phyloP scores from a whole-genome alignment of 2,888 invertebrate genomes.

The Scelioninae gen. 2 region DNA sequence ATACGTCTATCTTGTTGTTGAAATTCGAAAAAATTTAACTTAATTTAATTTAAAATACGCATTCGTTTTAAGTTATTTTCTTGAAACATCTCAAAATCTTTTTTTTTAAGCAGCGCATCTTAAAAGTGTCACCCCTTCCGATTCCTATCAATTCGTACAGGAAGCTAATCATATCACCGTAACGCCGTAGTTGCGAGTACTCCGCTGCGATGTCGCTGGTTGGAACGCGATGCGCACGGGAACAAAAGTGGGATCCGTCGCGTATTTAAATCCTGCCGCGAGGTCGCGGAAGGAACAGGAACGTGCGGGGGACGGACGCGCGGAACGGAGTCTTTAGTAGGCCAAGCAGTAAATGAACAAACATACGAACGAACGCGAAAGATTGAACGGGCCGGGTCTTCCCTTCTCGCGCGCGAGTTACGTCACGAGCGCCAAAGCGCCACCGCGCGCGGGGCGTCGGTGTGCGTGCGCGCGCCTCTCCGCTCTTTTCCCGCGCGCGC shows the following conservation, averaged over 20 bases:
- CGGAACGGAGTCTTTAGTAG: conserved; percentile 53
- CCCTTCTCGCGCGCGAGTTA: no score
- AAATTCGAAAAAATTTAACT: no score
- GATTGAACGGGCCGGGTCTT: conserved; percentile 48
- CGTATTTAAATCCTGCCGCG: conserved; percentile 30
- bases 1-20: no score
- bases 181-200: neutral
- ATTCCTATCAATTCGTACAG: no score
- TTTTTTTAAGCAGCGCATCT: no score
- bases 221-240: neutral
- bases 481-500: conserved; percentile 53
- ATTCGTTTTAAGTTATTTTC: no score
- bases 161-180: no score
- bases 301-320: conserved; percentile 30
- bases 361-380: conserved; percentile 38
- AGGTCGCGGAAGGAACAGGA: conserved; percentile 24
- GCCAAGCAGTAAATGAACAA: conserved; percentile 56
- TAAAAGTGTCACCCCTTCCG: no score
- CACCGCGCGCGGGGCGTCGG: conserved; percentile 41
- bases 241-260: conserved; percentile 12
- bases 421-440: conserved; percentile 54
- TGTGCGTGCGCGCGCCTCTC: conserved; percentile 53
- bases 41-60: no score
- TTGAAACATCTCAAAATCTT: no score
- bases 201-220: no score